These are phyloP conservation scores for Cephalopholis sonnerati DNA, from an alignment of 2,113 vertebrate species.

Conservation along the genomic window DNA sequence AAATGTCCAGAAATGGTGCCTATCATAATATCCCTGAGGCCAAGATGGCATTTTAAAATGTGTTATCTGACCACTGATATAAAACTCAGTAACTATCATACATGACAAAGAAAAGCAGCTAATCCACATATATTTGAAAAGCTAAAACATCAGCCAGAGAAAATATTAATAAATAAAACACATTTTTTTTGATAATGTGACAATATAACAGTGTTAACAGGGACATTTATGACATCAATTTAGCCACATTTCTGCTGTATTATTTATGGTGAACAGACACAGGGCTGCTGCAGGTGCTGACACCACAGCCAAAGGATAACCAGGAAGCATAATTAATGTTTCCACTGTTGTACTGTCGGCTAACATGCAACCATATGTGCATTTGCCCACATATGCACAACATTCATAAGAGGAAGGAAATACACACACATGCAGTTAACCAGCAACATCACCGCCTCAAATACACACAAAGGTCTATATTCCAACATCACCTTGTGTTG, in stretches of 20 bases:
- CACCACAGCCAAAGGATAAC: slow-evolving; percentile 27
- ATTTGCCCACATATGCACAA: slow-evolving; percentile 9
- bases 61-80: background rate
- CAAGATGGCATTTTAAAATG: background rate
- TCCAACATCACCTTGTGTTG: slow-evolving; percentile 21
- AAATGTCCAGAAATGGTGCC: background rate
- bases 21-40: background rate
- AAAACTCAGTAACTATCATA: background rate
- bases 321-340: slow-evolving; percentile 47
- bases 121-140: background rate
- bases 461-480: background rate
- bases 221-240: slow-evolving; percentile 22
- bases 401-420: background rate
- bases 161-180: no score
- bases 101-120: background rate
- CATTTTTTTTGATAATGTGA: background rate
- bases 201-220: background rate
- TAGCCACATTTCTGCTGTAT: background rate
- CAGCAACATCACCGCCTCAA: slow-evolving; percentile 6
- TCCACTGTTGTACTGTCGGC: slow-evolving; percentile 12
- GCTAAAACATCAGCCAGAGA: background rate
- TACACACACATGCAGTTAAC: background rate
- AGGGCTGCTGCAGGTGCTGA: slow-evolving; percentile 3
- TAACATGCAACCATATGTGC: slow-evolving; percentile 48
- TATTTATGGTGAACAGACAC: slow-evolving; percentile 36